Evolutionary conservation across 2,113 vertebrate species (phyloP).

Genomic region (Panurus biarmicus): DNA sequence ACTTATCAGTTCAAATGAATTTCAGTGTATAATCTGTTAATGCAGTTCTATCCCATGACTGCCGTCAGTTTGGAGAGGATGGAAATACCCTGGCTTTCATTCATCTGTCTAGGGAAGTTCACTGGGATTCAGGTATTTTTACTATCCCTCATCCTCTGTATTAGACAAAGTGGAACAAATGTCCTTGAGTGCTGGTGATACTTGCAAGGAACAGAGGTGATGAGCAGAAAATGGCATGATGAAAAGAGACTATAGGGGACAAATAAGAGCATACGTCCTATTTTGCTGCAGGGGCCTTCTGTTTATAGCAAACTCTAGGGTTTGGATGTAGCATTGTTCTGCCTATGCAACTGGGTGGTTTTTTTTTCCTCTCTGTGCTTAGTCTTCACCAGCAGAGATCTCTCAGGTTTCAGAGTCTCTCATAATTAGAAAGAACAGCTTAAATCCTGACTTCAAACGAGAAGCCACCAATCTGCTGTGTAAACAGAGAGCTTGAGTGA

Average conservation of each 20-base stretch:
- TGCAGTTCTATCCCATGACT: not conserved
- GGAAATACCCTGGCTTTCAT: not conserved
- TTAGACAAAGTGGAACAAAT: not conserved
- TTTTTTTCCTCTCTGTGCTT: not conserved
- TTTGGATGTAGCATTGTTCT: conserved; percentile 42
- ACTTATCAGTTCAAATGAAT: not conserved
- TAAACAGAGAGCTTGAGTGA: conserved; percentile 60
- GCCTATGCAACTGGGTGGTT: not conserved
- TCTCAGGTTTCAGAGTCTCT: conserved; percentile 61
- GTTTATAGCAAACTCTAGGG: conserved; percentile 14
- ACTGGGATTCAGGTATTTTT: not conserved
- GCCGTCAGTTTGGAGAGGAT: not conserved
- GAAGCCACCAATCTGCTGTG: conserved; percentile 65
- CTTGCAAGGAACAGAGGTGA: conserved; percentile 14
- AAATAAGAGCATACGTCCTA: conserved; percentile 1
- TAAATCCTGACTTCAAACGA: conserved; percentile 66
- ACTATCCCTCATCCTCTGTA: not conserved
- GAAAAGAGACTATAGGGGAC: not conserved
- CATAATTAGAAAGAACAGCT: conserved; percentile 65
- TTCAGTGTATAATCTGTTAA: not conserved
- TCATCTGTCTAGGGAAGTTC: not conserved
- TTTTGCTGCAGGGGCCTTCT: conserved; percentile 34
- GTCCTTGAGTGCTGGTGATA: conserved; percentile 4
- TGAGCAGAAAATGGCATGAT: not conserved
- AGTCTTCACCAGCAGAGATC: conserved; percentile 26